Conservation (phyloP, 2,113 vertebrate genomes). For the Lasiurus borealis region DNA sequence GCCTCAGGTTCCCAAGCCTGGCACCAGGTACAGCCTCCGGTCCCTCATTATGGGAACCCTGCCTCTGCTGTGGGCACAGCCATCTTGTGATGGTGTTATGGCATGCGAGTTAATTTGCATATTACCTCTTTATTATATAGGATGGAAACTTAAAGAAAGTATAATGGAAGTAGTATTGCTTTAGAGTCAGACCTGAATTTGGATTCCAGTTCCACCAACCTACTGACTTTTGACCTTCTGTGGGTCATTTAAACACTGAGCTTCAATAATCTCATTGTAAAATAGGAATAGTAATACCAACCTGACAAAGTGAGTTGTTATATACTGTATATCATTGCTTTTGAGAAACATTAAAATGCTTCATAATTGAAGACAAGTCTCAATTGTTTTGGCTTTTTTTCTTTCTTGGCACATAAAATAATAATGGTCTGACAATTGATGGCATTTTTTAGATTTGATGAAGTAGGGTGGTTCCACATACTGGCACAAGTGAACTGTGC, state of each 20-base stretch:
- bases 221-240: background rate
- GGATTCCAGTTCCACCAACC: background rate
- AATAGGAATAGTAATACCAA: background rate
- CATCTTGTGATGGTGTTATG: too few relatives aligned
- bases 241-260: background rate
- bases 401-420: background rate
- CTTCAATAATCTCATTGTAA: background rate
- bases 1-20: too few relatives aligned
- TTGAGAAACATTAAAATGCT: background rate
- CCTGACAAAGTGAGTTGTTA: background rate
- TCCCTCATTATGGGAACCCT: too few relatives aligned
- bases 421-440: background rate
- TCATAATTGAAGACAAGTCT: background rate
- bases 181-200: constrained; percentile 38
- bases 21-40: too few relatives aligned
- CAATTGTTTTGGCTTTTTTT: background rate
- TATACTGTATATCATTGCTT: background rate
- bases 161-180: background rate
- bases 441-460: background rate
- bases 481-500: background rate
- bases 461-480: background rate
- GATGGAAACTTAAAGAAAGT: background rate
- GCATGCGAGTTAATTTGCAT: too few relatives aligned
- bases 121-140: background rate
- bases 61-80: too few relatives aligned